phyloP scores from a whole-genome alignment of 2,113 vertebrate genomes.

The Romanogobio albipinnatus region DNA sequence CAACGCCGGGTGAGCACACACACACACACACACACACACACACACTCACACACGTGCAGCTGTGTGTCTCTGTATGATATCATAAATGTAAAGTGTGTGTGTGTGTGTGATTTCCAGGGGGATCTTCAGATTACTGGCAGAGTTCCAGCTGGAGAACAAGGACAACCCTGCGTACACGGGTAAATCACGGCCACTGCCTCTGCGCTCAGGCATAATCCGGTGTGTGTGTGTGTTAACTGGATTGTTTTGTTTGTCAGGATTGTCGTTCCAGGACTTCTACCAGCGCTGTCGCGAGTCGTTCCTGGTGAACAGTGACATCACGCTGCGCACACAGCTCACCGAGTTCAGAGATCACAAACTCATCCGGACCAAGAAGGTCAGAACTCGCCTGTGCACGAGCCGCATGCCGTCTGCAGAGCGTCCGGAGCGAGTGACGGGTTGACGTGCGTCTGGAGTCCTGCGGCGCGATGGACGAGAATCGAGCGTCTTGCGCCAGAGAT shows the following conservation, averaged over 20 bases:
- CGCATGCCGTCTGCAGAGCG: no score
- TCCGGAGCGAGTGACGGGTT: no score
- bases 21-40: no score
- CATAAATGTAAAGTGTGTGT: not conserved
- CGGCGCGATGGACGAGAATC: no score
- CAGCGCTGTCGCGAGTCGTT: conserved; percentile 97
- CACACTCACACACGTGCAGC: conserved; percentile 62
- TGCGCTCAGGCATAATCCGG: no score
- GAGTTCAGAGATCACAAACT: conserved; percentile 98
- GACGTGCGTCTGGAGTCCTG: no score
- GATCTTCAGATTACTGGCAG: conserved; percentile 91
- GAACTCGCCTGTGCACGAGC: no score
- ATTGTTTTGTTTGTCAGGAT: conserved; percentile 71
- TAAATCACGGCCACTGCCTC: conserved; percentile 30
- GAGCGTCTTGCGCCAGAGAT: no score
- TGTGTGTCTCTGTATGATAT: no score
- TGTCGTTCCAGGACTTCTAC: conserved; percentile 99
- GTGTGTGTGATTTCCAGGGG: conserved; percentile 75
- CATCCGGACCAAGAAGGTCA: conserved; percentile 90
- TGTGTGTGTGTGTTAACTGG: rapidly evolving
- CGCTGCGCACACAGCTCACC: conserved; percentile 93
- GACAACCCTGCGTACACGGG: conserved; percentile 91
- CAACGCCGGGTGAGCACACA: conserved; percentile 83
- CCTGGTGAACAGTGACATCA: conserved; percentile 96
- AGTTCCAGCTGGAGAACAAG: conserved; percentile 92